Base-by-base conservation (phyloP, 2,797 vertebrate species). In the Chlorospingus flavigularis region DNA sequence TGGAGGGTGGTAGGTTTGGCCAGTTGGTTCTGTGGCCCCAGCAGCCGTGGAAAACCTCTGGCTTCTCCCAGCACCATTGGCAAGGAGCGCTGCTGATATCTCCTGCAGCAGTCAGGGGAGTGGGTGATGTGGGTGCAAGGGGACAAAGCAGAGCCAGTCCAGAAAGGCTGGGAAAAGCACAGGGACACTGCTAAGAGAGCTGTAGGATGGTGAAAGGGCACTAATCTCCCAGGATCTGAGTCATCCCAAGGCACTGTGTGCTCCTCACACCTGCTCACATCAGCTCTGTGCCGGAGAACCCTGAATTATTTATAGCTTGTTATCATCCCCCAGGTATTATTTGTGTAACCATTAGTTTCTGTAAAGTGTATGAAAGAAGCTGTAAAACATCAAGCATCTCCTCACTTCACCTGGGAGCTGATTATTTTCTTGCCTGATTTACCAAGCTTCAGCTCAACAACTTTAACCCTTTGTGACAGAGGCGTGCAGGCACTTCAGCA, bases 261-360 rank as follows among this genome's bases (percentile, higher is more conserved):
- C 76, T 88, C 39, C 90, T 75, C 73, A 48, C 47, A 55, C 57
- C 80, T 73, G 80, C 68, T 10, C 30, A 2, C 1, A 0, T 73
- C 79, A 80, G 72, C 45, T 80, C 61, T 1, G 26, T 60, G 75
- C 48, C 0, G 2, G 83, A 94, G 80, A 84, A 3, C n/a, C 66
- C 62, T 93, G 90, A 35, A 76, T 92, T 96, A 93, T 95, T 95
- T 94, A 95, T 84, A 81, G 75, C 67, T 74, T 47, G 86, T 92
- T 93, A 90, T 81, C 88, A 84, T 90, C 94, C 92, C 92, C 47
- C 7, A 62, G 92, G 88, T 92, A 92, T 96, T 88, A 93, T 94
- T 96, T 95, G 91, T 88, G 88, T 84, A 93, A 93, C 90, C 80
- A 86, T 96, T 84, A 84, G 92, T 89, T 96, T 88, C 92, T 89